Evolutionary conservation across 2,113 vertebrate genomes (phyloP).

Genomic region (Prunella himalayana): DNA sequence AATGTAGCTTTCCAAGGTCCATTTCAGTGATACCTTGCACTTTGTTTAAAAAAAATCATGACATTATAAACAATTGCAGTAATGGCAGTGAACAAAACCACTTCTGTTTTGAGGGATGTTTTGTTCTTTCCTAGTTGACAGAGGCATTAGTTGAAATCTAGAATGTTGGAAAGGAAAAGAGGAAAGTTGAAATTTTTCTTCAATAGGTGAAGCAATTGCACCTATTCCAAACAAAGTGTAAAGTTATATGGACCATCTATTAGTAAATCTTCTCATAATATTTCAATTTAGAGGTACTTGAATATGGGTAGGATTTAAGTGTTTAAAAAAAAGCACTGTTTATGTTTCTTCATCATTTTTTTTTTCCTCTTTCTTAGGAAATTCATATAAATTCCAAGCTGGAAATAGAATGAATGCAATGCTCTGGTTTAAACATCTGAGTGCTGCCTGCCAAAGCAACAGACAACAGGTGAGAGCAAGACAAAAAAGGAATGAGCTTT

Average conservation of each 20-base stretch:
- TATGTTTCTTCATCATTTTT: background rate
- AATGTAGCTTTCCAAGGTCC: background rate
- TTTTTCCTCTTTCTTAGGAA: slow-evolving; percentile 78
- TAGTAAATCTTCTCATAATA: background rate
- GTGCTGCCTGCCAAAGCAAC: slow-evolving; percentile 95
- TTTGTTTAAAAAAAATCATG: background rate
- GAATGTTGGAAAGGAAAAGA: background rate
- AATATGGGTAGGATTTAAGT: background rate
- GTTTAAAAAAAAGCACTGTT: background rate
- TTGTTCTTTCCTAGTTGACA: background rate
- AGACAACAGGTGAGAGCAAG: slow-evolving; percentile 86
- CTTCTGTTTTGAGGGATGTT: background rate
- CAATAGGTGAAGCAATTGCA: background rate
- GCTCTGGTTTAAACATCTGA: slow-evolving; percentile 98
- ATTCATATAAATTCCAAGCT: slow-evolving; percentile 98
- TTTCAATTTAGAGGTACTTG: background rate
- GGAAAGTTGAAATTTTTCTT: background rate
- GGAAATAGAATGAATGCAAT: slow-evolving; percentile 91
- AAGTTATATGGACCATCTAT: background rate
- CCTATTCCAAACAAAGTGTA: background rate
- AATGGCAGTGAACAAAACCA: background rate
- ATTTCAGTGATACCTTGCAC: background rate
- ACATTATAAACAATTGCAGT: background rate
- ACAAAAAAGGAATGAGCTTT: background rate
- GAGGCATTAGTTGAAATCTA: background rate